Evolutionary conservation across 2,113 vertebrate genomes (phyloP), one percentile per base, ranked within the genome.

Genomic region (Cranoglanis bouderius): DNA sequence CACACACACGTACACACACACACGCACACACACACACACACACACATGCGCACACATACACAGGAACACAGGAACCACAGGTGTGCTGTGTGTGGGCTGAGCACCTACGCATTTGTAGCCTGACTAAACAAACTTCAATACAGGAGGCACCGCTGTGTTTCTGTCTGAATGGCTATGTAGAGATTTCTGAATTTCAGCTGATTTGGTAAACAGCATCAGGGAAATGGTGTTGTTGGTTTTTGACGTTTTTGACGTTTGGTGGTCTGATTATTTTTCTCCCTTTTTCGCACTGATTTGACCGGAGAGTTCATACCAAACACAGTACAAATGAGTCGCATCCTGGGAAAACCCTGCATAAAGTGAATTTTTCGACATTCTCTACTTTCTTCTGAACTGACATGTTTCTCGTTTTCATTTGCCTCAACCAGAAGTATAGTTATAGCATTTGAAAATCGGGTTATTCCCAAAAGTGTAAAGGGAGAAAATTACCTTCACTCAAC

Each of bases 21-120:
- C 82, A 85, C 16, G 43, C 87, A 86, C 49, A 59, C 82, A 86
- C 51, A 46, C 84, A 88, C 43, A 82, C 29, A 38, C 43, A 72
- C 90, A 72, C 51, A 38, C 84, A 85, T 43, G 72, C 29, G n/a
- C 43, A 67, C 88, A 75, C 26, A 61, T 70, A 88, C 74, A 63
- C 26, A 89, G 57, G 53, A 87, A 90, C 84, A 85, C 85, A 82
- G 83, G 75, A 90, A 87, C 90, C 85, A 78, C 87, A 88, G 90
- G 90, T 92, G 90, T 88, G 87, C 80, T 67, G 35, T 89, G 90
- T 70, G 87, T 90, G 91, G 85, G 90, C 43, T 84, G 87, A 88
- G 57, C 89, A 88, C 91, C 91, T 91, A 90, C 32, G 38, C 51
- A 43, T 83, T 84, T 91, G 78, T 88, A 90, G 90, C 43, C 80